These are phyloP conservation scores for Aspidiotus rigidus DNA, from an alignment of 2,888 invertebrate genomes.

Conservation along the genomic window DNA sequence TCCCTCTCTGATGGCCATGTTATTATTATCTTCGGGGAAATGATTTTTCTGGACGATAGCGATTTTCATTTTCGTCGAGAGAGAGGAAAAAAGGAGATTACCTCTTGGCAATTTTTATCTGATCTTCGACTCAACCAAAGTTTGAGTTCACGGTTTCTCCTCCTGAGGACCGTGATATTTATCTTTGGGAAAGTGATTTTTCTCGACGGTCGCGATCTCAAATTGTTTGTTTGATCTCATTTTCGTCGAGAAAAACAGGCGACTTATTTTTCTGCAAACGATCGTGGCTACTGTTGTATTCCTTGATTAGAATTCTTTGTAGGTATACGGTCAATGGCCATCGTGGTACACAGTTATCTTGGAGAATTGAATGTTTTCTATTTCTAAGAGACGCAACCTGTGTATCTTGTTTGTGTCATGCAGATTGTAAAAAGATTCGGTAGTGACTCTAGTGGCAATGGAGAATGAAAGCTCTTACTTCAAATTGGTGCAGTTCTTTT, in stretches of 20 bases:
- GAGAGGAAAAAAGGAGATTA: neutral
- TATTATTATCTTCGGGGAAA: no score
- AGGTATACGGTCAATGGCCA: no score
- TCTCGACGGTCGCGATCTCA: neutral
- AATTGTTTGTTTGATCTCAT: no score
- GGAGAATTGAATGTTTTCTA: no score
- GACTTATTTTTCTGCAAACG: neutral
- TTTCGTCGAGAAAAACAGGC: no score
- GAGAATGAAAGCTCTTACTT: neutral
- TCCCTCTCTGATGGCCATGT: neutral
- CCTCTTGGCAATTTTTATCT: no score
- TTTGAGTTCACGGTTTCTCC: conserved; percentile 12
- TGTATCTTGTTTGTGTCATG: neutral
- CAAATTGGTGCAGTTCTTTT: neutral
- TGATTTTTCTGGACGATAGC: no score
- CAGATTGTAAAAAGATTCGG: neutral
- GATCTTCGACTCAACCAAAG: conserved; percentile 5
- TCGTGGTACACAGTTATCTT: neutral
- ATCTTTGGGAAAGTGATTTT: conserved; percentile 5
- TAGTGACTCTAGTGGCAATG: neutral
- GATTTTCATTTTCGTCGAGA: no score
- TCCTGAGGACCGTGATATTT: neutral
- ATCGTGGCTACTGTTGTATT: no score
- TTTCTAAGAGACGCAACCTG: no score
- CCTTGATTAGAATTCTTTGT: no score